Base-by-base conservation (phyloP, 37 sponge, comb jelly and placozoan species). In the Corticium candelabrum region DNA sequence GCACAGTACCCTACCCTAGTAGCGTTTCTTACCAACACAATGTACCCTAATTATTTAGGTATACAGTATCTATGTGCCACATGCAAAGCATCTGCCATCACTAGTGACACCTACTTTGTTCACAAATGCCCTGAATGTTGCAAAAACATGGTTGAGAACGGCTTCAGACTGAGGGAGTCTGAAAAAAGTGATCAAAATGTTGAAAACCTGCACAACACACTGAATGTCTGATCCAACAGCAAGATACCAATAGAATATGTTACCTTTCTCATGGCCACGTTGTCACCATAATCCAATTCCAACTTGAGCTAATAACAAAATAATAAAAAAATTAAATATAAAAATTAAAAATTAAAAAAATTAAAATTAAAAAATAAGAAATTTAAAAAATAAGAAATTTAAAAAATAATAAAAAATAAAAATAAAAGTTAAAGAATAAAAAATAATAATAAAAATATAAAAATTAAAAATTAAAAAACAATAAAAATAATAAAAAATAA, bases 101-200 rank as follows among this genome's bases (percentile, higher is more conserved):
- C 62, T 50, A 27, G 11, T 21, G 11, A 27, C 21, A 27, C 62
- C 77, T 39, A 92, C 93, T 78, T 88, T 86, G 80, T 84, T 76
- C 33, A 86, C 67, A 67, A 89, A 92, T 34, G 87, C 35, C 37
- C 90, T 75, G 27, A 92, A 77, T 3, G 81, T 69, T 29, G 87
- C 84, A 74, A 92, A 86, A 29, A 89, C 37, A 68, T 86, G 87
- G 2, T 68, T 74, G 69, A 88, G 81, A 39, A 89, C 40, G 37
- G 75, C 71, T 36, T 76, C 43, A 0, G 90, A 89, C 74, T 85
- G 87, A 72, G 77, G 77, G 21, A 82, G 76, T 84, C 87, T 84
- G 37, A 92, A 77, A 75, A 92, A 69, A 29, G 85, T 43, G 38
- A 89, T 43, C 39, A 86, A 41, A 76, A 87, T 68, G 34, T 80